phyloP scores from a whole-genome alignment of 2,888 invertebrate species.

The Ecliptopera silaceata region DNA sequence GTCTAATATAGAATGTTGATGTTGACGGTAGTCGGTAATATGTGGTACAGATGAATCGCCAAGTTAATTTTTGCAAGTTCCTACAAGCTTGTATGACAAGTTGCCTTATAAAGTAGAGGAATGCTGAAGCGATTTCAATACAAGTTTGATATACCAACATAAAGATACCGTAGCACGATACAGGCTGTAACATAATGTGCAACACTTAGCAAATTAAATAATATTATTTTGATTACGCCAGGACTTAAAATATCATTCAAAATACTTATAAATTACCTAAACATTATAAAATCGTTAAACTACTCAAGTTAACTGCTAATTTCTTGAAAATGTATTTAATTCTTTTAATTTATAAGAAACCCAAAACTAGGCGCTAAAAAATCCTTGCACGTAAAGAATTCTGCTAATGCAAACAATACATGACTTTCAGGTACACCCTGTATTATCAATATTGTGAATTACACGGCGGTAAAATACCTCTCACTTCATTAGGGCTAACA shows the following conservation, averaged over 20 bases:
- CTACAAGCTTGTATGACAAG: constrained; percentile 49
- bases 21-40: constrained; percentile 19
- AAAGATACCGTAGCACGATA: not conserved
- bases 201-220: too few species aligned
- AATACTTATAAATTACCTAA: too few species aligned
- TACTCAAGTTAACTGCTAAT: too few species aligned
- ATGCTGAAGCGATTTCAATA: constrained; percentile 56
- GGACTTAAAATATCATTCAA: too few species aligned
- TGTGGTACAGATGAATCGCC: constrained; percentile 30
- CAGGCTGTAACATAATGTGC: too few species aligned
- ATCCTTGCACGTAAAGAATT: too few species aligned
- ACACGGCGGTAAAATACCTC: constrained; percentile 49
- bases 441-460: constrained; percentile 64
- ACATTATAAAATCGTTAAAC: too few species aligned
- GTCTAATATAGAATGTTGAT: constrained; percentile 27
- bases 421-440: not conserved
- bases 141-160: constrained; percentile 56
- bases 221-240: too few species aligned
- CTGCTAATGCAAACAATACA: too few species aligned
- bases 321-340: too few species aligned
- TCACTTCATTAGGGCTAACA: constrained; percentile 61
- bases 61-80: constrained; percentile 27
- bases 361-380: too few species aligned
- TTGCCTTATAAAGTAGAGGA: constrained; percentile 54
- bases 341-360: too few species aligned